phyloP scores from a whole-genome alignment of 2,797 vertebrate genomes.

The Enteromius unitaeniatus region DNA sequence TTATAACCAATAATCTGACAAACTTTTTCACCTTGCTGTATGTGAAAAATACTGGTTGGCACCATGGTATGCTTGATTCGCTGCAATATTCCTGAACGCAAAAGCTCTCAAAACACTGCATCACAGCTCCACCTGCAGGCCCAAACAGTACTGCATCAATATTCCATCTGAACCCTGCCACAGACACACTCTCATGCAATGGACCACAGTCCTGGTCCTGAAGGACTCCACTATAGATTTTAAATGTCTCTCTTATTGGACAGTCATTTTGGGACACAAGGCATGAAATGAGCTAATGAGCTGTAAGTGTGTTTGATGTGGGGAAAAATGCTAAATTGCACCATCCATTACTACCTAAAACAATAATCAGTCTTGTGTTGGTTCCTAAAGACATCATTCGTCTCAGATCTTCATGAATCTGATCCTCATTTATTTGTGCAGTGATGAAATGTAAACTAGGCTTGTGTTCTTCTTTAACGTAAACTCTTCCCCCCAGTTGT shows the following conservation, averaged over 20 bases:
- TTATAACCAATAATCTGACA: background rate
- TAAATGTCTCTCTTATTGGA: background rate
- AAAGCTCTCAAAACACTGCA: conserved; percentile 77
- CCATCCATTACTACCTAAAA: background rate
- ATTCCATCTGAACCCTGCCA: background rate
- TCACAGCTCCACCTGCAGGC: conserved; percentile 83
- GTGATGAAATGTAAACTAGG: background rate
- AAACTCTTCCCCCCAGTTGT: background rate
- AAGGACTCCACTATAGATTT: background rate
- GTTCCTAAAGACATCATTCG: background rate
- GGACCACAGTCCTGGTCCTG: background rate
- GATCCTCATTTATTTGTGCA: background rate
- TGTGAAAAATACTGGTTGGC: conserved; percentile 13
- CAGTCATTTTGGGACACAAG: background rate
- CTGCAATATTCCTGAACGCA: conserved; percentile 57
- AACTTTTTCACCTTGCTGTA: conserved; percentile 21
- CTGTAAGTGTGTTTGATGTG: background rate
- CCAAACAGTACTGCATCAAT: conserved; percentile 45
- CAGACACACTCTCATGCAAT: background rate
- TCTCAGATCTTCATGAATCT: background rate
- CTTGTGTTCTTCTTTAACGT: background rate
- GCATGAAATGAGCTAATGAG: background rate
- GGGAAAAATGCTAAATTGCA: background rate
- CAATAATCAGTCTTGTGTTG: background rate
- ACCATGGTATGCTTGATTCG: conserved; percentile 38